Percentiles rank a stretch among this genome's conserved stretches.
Conservation (phyloP, 2,888 invertebrate species). For the Podabrus alpinus region DNA sequence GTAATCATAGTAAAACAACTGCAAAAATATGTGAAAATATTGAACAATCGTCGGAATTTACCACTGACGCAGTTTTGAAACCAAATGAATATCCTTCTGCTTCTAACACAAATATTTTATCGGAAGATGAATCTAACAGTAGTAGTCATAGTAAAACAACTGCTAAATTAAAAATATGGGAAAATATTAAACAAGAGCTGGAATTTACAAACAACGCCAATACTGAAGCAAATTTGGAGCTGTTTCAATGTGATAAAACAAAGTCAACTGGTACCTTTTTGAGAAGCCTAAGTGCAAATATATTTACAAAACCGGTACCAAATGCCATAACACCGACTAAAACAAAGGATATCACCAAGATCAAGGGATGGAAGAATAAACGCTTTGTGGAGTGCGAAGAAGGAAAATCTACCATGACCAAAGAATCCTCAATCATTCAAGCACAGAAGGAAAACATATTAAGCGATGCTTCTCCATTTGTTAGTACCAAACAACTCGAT, state of each 20-base stretch:
- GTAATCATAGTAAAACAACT: no score
- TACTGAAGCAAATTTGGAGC: no score
- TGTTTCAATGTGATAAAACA: neutral
- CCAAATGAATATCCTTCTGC: no score
- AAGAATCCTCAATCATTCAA: neutral
- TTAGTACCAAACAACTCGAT: constrained; percentile 58
- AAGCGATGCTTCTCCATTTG: constrained; percentile 50
- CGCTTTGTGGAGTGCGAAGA: neutral
- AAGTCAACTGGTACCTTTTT: neutral
- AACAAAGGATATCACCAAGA: constrained; percentile 52
- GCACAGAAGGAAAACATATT: neutral
- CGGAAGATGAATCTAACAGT: no score
- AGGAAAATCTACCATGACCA: neutral
- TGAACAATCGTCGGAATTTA: no score
- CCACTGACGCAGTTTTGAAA: no score
- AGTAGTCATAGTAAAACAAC: neutral
- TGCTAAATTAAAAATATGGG: neutral
- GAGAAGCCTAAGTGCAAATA: neutral
- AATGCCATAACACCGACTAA: constrained; percentile 44
- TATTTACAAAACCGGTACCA: neutral
- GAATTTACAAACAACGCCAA: no score
- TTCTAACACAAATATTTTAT: no score
- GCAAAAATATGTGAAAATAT: no score
- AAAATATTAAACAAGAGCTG: neutral
- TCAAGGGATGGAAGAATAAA: constrained; percentile 51